Evolutionary conservation across 1,140 invertebrate species (phyloP).

Genomic region (Orchesella cincta): DNA sequence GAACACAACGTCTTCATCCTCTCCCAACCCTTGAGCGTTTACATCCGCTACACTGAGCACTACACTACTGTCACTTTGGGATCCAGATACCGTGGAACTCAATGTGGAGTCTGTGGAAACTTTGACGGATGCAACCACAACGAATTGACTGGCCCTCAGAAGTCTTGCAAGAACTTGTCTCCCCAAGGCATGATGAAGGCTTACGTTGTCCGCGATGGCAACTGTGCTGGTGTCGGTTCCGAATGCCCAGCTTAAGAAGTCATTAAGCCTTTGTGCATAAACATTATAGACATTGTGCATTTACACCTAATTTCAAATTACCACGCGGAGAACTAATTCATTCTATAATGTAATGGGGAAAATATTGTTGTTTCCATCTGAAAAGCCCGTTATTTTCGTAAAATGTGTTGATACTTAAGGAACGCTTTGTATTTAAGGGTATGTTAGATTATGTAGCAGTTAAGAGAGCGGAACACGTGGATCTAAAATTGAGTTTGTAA

Average conservation of each 20-base stretch:
- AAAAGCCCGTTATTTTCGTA: too few relatives aligned
- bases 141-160: slow-evolving; percentile 46
- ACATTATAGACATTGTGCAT: too few relatives aligned
- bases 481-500: too few relatives aligned
- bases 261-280: too few relatives aligned
- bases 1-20: slow-evolving; percentile 45
- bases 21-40: slow-evolving; percentile 42
- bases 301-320: too few relatives aligned
- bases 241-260: neutral
- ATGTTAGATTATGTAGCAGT: too few relatives aligned
- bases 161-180: slow-evolving; percentile 37
- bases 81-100: slow-evolving; percentile 44
- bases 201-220: slow-evolving; percentile 48
- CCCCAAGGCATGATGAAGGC: slow-evolving; percentile 49
- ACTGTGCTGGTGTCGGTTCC: slow-evolving; percentile 31
- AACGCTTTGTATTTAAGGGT: too few relatives aligned
- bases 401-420: too few relatives aligned
- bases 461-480: too few relatives aligned
- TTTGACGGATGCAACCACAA: slow-evolving; percentile 42
- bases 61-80: slow-evolving; percentile 48
- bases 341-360: too few relatives aligned
- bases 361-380: too few relatives aligned
- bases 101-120: slow-evolving; percentile 50
- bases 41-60: slow-evolving; percentile 48
- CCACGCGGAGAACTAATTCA: too few relatives aligned